A percentile compares a stretch with the other conserved stretches of the same genome.
phyloP scores from a whole-genome alignment of 2,888 invertebrate species.

The Drosophila formosana region DNA sequence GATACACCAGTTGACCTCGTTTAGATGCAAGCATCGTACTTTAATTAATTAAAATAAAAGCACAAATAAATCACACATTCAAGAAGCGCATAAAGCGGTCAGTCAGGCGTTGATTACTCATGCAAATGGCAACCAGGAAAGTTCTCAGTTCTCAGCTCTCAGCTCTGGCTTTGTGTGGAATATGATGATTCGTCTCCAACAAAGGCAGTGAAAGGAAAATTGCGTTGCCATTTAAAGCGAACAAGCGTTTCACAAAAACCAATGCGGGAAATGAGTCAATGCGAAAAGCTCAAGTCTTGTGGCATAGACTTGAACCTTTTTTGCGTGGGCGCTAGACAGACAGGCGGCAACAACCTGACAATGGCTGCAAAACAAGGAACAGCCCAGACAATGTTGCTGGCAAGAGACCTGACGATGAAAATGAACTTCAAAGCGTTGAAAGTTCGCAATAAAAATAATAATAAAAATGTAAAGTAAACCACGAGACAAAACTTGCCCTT shows the following conservation, averaged over 20 bases:
- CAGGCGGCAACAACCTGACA: conserved; percentile 72
- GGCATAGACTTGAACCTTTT: conserved; percentile 42
- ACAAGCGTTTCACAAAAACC: conserved; percentile 46
- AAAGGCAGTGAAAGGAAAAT: conserved; percentile 48
- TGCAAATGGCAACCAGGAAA: conserved; percentile 26
- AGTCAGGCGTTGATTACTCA: conserved; percentile 51
- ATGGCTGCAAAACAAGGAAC: conserved; percentile 46
- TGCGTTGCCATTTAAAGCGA: conserved; percentile 28
- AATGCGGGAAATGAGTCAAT: conserved; percentile 59
- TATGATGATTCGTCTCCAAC: conserved; percentile 20
- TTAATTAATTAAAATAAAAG: conserved; percentile 67
- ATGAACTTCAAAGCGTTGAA: conserved; percentile 59
- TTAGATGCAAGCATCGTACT: conserved; percentile 16
- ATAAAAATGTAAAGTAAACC: conserved; percentile 67
- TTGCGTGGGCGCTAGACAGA: conserved; percentile 61
- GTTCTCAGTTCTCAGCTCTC: conserved; percentile 8
- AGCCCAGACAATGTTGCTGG: neutral
- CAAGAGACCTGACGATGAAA: conserved; percentile 18
- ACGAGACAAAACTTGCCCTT: conserved; percentile 54
- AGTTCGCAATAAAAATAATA: conserved; percentile 38
- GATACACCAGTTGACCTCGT: neutral
- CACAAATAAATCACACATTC: conserved; percentile 59
- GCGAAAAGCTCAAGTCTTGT: conserved; percentile 47
- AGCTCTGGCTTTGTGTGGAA: conserved; percentile 30
- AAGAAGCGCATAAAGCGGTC: conserved; percentile 47